Evolutionary conservation across 2,797 vertebrate genomes (phyloP).

Genomic region (Sebastiscus albofasciatus): DNA sequence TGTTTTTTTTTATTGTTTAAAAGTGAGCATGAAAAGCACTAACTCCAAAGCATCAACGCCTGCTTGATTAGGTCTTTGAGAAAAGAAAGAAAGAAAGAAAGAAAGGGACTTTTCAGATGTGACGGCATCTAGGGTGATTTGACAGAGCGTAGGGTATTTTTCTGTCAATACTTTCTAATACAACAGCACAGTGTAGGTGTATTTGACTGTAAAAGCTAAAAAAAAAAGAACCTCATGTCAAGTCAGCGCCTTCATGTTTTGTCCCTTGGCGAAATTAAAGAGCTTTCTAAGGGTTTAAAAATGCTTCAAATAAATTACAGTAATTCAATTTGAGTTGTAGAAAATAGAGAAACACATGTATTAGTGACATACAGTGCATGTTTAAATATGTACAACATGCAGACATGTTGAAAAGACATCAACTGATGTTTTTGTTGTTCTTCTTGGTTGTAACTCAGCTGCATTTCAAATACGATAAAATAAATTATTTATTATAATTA

Average conservation of each 20-base stretch:
- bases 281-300: not conserved
- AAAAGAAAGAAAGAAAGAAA: not conserved
- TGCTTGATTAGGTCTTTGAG: slow-evolving; percentile 1
- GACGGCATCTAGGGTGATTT: not conserved
- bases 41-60: not conserved
- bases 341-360: not conserved
- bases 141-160: not conserved
- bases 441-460: not conserved
- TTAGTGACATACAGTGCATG: not conserved
- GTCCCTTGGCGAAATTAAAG: not conserved
- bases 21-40: slow-evolving; percentile 1
- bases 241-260: not conserved
- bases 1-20: not conserved
- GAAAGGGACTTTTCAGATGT: not conserved
- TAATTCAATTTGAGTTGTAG: not conserved
- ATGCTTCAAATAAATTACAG: not conserved
- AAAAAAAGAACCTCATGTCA: not conserved
- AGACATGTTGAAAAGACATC: not conserved
- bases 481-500: not conserved
- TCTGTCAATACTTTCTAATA: not conserved
- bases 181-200: not conserved
- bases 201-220: not conserved
- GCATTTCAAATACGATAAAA: not conserved
- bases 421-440: not conserved
- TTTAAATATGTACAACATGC: not conserved